phyloP scores from a whole-genome alignment of 2,888 invertebrate species.

The Lysandra coridon region DNA sequence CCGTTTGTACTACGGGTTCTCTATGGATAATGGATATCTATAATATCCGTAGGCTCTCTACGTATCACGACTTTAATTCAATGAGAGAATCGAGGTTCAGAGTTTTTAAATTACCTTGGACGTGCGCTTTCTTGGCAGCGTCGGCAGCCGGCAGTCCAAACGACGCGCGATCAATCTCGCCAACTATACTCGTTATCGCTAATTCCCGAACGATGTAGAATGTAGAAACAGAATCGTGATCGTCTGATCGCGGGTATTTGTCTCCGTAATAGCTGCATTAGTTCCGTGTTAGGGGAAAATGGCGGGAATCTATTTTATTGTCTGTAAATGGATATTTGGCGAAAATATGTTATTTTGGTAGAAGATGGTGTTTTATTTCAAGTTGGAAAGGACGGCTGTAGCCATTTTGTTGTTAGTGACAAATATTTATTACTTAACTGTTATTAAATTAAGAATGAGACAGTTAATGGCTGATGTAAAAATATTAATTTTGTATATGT shows the following conservation, averaged over 20 bases:
- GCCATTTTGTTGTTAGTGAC: background rate
- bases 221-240: constrained; percentile 40
- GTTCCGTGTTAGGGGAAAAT: constrained; percentile 45
- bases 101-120: constrained; percentile 31
- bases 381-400: background rate
- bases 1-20: no score
- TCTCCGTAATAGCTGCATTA: constrained; percentile 55
- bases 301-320: constrained; percentile 36
- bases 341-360: constrained; percentile 19
- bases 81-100: background rate
- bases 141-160: constrained; percentile 37
- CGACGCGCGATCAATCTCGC: constrained; percentile 43
- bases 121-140: constrained; percentile 31
- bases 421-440: no score
- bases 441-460: no score
- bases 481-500: background rate
- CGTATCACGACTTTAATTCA: no score
- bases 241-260: constrained; percentile 50
- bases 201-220: constrained; percentile 54
- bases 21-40: no score
- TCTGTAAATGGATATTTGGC: constrained; percentile 29
- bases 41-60: no score
- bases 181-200: constrained; percentile 51
- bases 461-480: no score
- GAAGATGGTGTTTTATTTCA: background rate